A percentile compares a stretch with the other conserved stretches of the same genome.
Conservation (phyloP, 2,797 vertebrate species). For the Microtus obscurus region DNA sequence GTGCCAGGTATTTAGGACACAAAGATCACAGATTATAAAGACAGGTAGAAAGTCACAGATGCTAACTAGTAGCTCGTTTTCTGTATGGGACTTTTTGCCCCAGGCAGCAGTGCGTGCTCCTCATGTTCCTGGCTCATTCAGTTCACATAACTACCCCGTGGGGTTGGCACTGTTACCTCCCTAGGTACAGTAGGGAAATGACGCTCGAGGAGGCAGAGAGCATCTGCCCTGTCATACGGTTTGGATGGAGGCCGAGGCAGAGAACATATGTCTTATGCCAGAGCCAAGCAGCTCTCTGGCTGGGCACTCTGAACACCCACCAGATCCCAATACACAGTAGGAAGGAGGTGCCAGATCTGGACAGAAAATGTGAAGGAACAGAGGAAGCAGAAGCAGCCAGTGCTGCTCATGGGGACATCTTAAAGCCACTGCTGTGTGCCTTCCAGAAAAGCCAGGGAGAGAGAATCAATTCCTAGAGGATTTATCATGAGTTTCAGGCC, state of each 20-base stretch:
- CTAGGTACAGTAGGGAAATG: background rate
- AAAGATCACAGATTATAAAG: background rate
- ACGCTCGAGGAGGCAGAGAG: background rate
- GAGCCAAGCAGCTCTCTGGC: background rate
- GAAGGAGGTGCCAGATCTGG: background rate
- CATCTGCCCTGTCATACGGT: background rate
- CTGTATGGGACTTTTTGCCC: background rate
- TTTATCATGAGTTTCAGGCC: background rate
- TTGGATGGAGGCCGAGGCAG: background rate
- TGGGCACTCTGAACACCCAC: background rate
- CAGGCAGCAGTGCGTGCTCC: background rate
- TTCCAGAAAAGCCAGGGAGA: slow-evolving; percentile 20
- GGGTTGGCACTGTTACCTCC: background rate
- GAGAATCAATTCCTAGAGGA: background rate
- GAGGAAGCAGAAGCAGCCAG: background rate
- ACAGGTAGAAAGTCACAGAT: background rate
- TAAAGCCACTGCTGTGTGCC: background rate
- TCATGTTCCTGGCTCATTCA: background rate
- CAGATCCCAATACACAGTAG: accelerated
- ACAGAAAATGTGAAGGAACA: background rate
- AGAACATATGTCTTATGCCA: background rate
- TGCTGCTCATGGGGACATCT: background rate
- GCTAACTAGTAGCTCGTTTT: background rate
- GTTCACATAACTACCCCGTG: background rate
- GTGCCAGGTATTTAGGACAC: background rate